Evolutionary conservation across 2,888 invertebrate genomes (phyloP).

Genomic region (Cheilosia vernalis): DNA sequence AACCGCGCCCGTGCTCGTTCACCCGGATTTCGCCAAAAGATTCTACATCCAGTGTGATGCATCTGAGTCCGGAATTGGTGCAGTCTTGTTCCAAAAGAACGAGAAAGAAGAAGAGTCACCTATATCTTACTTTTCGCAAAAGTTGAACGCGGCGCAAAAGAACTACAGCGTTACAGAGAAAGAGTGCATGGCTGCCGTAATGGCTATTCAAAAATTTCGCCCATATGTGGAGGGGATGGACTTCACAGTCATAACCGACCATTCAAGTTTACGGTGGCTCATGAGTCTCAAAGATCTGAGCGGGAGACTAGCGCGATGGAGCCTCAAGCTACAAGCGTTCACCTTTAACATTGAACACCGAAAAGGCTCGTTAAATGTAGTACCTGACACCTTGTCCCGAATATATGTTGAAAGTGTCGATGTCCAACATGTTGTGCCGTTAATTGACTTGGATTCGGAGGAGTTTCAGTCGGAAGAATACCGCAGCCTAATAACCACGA

Average conservation of each 20-base stretch:
- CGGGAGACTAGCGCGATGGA: no score
- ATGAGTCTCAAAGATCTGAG: no score
- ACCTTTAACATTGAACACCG: constrained; percentile 72
- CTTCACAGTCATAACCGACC: no score
- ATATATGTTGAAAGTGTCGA: constrained; percentile 2
- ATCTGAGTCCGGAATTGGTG: background rate
- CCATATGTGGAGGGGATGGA: no score
- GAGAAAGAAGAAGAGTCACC: background rate
- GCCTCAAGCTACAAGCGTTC: background rate
- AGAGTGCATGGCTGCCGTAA: no score
- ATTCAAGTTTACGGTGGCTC: no score
- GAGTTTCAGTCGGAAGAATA: constrained; percentile 6
- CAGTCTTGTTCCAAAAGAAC: background rate
- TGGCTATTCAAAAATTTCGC: no score
- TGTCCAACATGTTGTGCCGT: background rate
- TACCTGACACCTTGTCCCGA: no score
- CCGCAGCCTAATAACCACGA: background rate
- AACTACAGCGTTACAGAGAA: background rate
- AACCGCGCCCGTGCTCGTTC: constrained; percentile 55
- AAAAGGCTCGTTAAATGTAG: constrained; percentile 63
- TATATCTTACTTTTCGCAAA: background rate
- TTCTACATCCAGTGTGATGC: constrained; percentile 51
- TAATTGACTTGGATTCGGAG: constrained; percentile 4
- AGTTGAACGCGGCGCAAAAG: background rate
- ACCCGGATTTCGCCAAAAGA: constrained; percentile 44